Base-by-base conservation (phyloP, 1,140 invertebrate genomes). In the Atta colombica region DNA sequence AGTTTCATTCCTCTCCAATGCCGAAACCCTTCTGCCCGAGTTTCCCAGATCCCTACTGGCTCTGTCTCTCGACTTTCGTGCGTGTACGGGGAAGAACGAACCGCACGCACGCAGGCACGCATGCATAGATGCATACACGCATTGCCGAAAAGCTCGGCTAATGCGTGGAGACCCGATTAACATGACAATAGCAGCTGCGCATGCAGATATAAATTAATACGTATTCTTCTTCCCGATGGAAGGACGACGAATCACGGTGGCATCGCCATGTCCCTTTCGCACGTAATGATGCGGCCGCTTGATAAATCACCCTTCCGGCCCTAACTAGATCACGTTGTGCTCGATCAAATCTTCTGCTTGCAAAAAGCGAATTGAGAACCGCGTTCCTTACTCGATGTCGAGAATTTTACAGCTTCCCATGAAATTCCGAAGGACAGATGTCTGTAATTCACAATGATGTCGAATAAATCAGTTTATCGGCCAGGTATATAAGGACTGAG, bases 141-240 rank as follows among this genome's bases (percentile, higher is more conserved):
- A 77, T 82, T 31, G 49, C 53, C 72, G 77, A 88, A 90, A 90
- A 65, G 75, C 85, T 90, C 81, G 89, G 86, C 45, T 87, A 77
- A 90, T 69, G 86, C 35, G 65, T 25, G 51, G 66, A 87, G 58
- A 86, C 21, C 55, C 77, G 84, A 95, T 95, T 95, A 95, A 91
- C 94, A 95, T 95, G 90, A 95, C 94, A 95, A 95, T 95, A 71
- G 89, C 58, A 86, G 86, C 80, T 90, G 35, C 90, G 93, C 93
- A 94, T 93, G 94, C 92, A 92, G 94, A 95, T 94, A 95, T 93
- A 95, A 95, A 95, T 95, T 95, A 95, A 95, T 94, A 94, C 93
- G 92, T 94, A 94, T 95, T 94, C 94, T 95, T 93, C 92, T 92
- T 91, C 28, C 71, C 92, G 65, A 18, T 39, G 93, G 94, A 94